These are phyloP conservation scores for Temnothorax ravouxi DNA, from an alignment of 2,888 invertebrate genomes.

Conservation along the genomic window DNA sequence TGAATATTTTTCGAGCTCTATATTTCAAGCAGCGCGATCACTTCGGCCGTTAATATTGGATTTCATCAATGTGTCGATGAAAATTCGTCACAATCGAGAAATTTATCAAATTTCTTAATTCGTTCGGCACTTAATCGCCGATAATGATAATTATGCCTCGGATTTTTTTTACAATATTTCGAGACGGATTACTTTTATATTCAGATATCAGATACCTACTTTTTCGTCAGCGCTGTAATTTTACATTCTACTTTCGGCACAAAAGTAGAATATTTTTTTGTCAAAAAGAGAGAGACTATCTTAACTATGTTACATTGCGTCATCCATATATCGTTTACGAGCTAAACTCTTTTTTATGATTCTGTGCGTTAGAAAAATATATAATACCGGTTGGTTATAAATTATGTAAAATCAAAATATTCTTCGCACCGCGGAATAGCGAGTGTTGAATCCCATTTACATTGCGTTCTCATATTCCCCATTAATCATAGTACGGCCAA, in stretches of 20 bases:
- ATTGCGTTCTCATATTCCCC: conserved; percentile 55
- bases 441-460: conserved; percentile 58
- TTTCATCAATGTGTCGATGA: background rate
- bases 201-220: background rate
- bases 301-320: background rate
- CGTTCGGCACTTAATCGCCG: background rate
- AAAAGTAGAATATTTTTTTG: background rate
- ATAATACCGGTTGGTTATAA: conserved; percentile 50
- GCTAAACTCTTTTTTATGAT: background rate
- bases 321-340: conserved; percentile 15
- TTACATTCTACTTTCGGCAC: background rate
- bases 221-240: background rate
- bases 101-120: background rate
- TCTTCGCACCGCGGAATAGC: conserved; percentile 43
- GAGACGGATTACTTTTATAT: background rate
- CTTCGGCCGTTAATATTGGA: background rate
- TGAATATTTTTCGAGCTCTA: background rate
- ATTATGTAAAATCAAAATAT: conserved; percentile 58
- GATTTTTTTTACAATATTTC: background rate
- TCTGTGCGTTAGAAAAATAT: conserved; percentile 38
- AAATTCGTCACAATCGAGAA: background rate
- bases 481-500: conserved; percentile 57
- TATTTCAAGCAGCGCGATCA: background rate
- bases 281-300: background rate
- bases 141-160: background rate